phyloP scores from a whole-genome alignment of 2,113 vertebrate species.

The Pardalotus punctatus region DNA sequence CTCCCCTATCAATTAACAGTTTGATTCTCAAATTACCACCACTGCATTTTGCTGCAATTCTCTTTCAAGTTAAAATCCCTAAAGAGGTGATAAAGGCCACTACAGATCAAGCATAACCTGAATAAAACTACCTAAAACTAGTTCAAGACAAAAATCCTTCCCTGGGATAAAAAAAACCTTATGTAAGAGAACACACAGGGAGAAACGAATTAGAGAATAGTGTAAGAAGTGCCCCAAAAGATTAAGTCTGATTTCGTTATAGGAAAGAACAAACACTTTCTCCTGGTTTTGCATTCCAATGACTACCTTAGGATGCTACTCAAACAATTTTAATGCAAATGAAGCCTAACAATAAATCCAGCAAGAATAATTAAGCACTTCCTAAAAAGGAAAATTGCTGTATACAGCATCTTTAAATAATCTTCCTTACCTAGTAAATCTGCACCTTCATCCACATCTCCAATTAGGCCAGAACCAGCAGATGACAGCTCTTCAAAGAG shows the following conservation, averaged over 20 bases:
- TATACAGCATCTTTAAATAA: neutral
- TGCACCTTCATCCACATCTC: slow-evolving; percentile 95
- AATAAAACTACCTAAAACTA: neutral
- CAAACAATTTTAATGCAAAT: slow-evolving; percentile 1
- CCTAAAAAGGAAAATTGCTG: neutral
- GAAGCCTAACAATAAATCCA: neutral
- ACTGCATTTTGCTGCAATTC: neutral
- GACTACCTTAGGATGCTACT: neutral
- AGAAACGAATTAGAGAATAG: neutral
- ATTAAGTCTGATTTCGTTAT: neutral
- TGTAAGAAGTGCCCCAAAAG: neutral
- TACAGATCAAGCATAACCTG: neutral
- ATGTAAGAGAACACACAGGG: neutral
- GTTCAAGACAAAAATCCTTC: neutral
- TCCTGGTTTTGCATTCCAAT: neutral
- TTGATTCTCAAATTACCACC: neutral
- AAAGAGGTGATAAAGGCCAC: neutral
- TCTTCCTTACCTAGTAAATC: slow-evolving; percentile 90
- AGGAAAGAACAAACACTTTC: neutral
- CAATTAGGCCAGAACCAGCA: slow-evolving; percentile 92
- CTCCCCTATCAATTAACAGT: neutral
- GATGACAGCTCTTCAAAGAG: slow-evolving; percentile 97
- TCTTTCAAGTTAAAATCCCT: neutral
- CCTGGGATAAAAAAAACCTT: neutral
- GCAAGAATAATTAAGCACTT: neutral